These are phyloP conservation scores for Paratrypauchen microcephalus DNA, from an alignment of 2,797 vertebrate genomes.

Conservation along the genomic window DNA sequence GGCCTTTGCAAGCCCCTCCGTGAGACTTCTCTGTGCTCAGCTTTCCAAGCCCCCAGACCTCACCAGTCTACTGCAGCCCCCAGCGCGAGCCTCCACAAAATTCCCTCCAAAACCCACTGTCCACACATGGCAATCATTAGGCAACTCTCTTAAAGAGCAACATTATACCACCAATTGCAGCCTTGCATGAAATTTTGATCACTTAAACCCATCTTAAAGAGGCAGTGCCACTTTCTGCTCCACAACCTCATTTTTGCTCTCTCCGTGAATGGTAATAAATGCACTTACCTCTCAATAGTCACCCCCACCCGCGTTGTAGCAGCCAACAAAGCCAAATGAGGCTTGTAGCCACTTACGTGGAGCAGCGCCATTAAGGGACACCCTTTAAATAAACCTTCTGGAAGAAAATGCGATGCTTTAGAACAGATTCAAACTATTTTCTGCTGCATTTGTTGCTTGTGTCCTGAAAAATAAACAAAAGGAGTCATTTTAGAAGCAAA, in stretches of 20 bases:
- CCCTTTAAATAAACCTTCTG: constrained; percentile 68
- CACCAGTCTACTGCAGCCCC: constrained; percentile 72
- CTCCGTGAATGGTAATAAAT: constrained; percentile 69
- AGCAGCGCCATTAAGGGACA: constrained; percentile 69
- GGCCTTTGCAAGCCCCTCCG: constrained; percentile 75
- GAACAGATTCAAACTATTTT: constrained; percentile 61
- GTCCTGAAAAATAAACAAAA: constrained; percentile 47
- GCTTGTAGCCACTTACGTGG: constrained; percentile 76
- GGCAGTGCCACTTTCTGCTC: constrained; percentile 74
- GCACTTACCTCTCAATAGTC: constrained; percentile 65
- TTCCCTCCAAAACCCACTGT: constrained; percentile 71
- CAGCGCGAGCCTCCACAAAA: constrained; percentile 66
- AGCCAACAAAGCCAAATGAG: constrained; percentile 77
- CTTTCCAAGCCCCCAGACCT: constrained; percentile 71
- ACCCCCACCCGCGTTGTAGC: constrained; percentile 60
- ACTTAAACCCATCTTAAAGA: constrained; percentile 81
- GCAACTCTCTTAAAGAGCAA: constrained; percentile 74
- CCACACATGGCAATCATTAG: constrained; percentile 79
- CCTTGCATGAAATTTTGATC: constrained; percentile 79
- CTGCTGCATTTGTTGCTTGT: constrained; percentile 60
- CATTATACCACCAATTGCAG: constrained; percentile 76
- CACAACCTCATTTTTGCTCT: constrained; percentile 60
- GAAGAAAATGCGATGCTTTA: constrained; percentile 46
- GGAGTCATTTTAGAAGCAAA: constrained; percentile 20
- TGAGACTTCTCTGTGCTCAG: constrained; percentile 68